Base-by-base conservation (phyloP, 1,140 invertebrate genomes). In the Cyclargus thomasi region DNA sequence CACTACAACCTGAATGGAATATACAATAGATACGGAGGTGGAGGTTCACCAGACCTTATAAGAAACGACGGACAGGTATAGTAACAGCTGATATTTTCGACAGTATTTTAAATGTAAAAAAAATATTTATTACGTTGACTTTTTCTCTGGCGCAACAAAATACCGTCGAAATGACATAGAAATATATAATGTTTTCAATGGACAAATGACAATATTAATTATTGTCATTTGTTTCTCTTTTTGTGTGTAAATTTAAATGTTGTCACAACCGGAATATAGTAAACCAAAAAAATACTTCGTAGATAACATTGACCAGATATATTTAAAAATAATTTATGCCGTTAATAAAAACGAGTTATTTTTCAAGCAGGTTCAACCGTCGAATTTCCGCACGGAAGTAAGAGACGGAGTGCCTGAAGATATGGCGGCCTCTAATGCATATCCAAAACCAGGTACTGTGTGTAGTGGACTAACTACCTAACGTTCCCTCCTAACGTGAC, bases 1-100 rank as follows among this genome's bases (percentile, higher is more conserved):
- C 87, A 90, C 64, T 90, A 90, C 71, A 90, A 90, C 65, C 74
- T 88, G 35, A 90, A 90, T 66, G 87, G 87, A 7, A 90, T 90
- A 57, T 90, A 84, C 71, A 88, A 90, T 29, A 78, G 87, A 67
- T 88, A 79, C 36, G 81, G 81, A 1, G 81, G 81, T 1, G 80
- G 80, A 14, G 73, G 76, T 0, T 70, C 78, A 62, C 80, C 86
- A 0, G 86, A 90, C 67, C 67, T 90, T 0, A 82, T 88, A 83
- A 76, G 83, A 53, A 90, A 83, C 53, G 85, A 88, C 55, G 86
- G 77, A 23, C 82, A 88, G 79, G 86, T 88, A 65, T 18, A 5
- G 7, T 20, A 17, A 57, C 23, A 2, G 23, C 23, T 23, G 23
- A 23, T 23, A 6, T 23, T 23, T 23, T 23, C 1, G 23, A 23